These are phyloP conservation scores for Microctonus aethiopoides DNA, from an alignment of 2,888 invertebrate genomes.

Conservation along the genomic window DNA sequence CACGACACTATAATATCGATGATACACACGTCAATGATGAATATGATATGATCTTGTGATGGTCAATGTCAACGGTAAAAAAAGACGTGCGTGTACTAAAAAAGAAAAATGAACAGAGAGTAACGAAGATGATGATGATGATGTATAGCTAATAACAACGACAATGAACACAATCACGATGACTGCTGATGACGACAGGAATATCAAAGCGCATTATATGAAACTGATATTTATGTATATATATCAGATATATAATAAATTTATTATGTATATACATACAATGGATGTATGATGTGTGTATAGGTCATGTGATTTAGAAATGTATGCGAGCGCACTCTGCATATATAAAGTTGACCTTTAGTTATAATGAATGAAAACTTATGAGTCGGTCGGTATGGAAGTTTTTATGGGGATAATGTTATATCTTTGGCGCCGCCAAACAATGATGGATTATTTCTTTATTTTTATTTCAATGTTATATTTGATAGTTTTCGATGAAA, in stretches of 20 bases:
- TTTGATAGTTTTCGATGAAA: too few species aligned
- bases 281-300: background rate
- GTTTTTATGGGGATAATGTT: too few species aligned
- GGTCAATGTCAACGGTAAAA: slow-evolving; percentile 9
- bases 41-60: background rate
- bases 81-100: background rate
- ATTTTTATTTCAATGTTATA: too few species aligned
- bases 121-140: background rate
- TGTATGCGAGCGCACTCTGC: too few species aligned
- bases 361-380: too few species aligned
- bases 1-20: background rate
- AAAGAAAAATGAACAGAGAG: background rate
- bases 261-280: background rate
- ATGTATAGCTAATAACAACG: background rate
- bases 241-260: background rate
- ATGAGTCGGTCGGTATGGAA: too few species aligned
- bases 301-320: too few species aligned
- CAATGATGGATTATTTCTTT: too few species aligned
- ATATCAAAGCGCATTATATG: background rate
- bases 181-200: background rate
- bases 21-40: background rate
- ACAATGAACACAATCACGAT: too few species aligned
- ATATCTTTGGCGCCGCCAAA: too few species aligned
- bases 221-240: background rate
- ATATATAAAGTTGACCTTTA: too few species aligned